Conservation (phyloP, 2,797 vertebrate genomes). For the Prionace glauca region DNA sequence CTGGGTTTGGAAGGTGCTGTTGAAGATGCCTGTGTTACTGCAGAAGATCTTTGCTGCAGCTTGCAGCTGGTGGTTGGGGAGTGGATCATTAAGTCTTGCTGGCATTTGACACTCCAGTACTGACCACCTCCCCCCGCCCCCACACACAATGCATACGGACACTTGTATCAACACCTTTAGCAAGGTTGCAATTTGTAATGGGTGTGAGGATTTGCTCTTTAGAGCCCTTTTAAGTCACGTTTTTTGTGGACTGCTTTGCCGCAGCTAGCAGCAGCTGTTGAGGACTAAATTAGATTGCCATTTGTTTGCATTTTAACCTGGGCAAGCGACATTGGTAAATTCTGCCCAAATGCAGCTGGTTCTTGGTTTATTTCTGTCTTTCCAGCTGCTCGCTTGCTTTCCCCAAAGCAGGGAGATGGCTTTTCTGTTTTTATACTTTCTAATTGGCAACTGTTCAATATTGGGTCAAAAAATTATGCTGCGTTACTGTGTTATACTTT, state of each 20-base stretch:
- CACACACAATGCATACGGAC: no score
- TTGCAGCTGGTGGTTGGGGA: not conserved
- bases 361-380: constrained; percentile 61
- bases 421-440: not conserved
- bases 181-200: not conserved
- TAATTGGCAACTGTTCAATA: not conserved
- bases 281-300: constrained; percentile 50
- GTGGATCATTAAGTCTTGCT: not conserved
- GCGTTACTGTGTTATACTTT: not conserved
- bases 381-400: constrained; percentile 61
- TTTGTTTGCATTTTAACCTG: constrained; percentile 52
- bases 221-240: not conserved
- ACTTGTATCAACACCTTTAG: not conserved
- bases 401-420: not conserved
- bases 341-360: constrained; percentile 58
- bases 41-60: not conserved
- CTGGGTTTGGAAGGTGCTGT: not conserved
- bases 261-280: constrained; percentile 46
- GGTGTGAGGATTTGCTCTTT: not conserved
- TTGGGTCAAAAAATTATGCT: not conserved
- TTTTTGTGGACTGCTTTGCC: not conserved
- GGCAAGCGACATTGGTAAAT: constrained; percentile 45
- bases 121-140: no score
- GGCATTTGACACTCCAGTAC: not conserved
- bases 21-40: not conserved